Percentiles rank a stretch among this genome's conserved stretches.
Conservation (phyloP, 2,113 vertebrate species). For the Hystrix brachyura region DNA sequence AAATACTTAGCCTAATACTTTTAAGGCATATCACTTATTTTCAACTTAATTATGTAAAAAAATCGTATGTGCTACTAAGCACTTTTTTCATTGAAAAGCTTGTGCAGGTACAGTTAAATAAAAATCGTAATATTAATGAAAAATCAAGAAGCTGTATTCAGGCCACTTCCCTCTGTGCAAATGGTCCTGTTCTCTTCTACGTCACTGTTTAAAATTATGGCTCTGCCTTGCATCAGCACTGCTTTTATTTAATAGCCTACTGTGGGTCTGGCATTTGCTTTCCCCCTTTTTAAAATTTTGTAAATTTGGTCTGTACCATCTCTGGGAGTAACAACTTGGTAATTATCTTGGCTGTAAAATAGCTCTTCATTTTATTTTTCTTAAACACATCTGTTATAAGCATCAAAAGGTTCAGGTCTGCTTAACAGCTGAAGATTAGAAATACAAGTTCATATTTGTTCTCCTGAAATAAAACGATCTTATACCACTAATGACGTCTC, state of each 20-base stretch:
- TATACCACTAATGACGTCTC: not conserved
- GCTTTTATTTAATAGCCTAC: not conserved
- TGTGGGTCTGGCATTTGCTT: not conserved
- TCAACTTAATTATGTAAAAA: slow-evolving; percentile 37
- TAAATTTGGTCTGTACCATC: not conserved
- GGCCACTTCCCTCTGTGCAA: not conserved
- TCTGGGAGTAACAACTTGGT: not conserved
- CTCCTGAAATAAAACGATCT: slow-evolving; percentile 54
- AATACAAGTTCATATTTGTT: not conserved
- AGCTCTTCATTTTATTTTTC: not conserved
- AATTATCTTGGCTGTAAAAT: not conserved
- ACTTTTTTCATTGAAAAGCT: slow-evolving; percentile 32
- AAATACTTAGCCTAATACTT: not conserved
- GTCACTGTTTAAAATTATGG: not conserved
- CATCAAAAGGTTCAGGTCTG: slow-evolving; percentile 16
- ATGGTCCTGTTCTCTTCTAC: not conserved
- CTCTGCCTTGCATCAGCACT: not conserved
- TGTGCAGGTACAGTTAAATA: not conserved
- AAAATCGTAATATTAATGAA: not conserved
- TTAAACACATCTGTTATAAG: not conserved
- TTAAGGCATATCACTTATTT: not conserved
- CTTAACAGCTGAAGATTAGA: not conserved
- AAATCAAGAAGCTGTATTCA: not conserved
- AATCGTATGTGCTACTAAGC: not conserved
- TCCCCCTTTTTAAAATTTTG: not conserved